Evolutionary conservation across 2,888 invertebrate genomes (phyloP).

Genomic region (Unio pictorum): DNA sequence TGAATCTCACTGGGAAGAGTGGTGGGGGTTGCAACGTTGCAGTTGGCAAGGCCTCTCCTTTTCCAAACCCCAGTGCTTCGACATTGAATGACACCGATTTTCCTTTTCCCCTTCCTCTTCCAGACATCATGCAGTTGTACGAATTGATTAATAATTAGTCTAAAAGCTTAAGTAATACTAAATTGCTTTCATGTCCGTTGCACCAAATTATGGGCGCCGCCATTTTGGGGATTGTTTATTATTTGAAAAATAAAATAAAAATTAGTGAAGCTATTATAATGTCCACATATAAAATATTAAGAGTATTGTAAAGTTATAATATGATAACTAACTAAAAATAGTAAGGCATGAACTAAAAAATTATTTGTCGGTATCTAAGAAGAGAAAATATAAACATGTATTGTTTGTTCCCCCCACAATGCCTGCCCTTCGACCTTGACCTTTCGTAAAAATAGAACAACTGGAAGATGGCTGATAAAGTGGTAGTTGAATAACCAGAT

Average conservation of each 20-base stretch:
- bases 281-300: no score
- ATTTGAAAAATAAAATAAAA: not conserved
- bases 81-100: constrained; percentile 65
- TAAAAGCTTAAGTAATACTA: not conserved
- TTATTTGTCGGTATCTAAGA: no score
- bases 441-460: no score
- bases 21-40: constrained; percentile 67
- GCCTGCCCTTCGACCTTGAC: no score
- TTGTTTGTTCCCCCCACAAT: no score
- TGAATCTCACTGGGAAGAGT: constrained; percentile 62
- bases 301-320: no score
- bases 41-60: constrained; percentile 63
- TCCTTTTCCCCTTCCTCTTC: constrained; percentile 67
- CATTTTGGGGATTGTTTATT: constrained; percentile 5
- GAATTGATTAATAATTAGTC: no score
- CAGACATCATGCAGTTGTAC: constrained; percentile 42
- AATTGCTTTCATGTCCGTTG: not conserved
- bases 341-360: no score
- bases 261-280: no score
- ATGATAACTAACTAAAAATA: no score
- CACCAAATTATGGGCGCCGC: constrained; percentile 5
- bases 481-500: not conserved
- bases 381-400: no score
- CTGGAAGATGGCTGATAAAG: no score
- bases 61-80: constrained; percentile 66